A percentile compares a stretch with the other conserved stretches of the same genome.
Evolutionary conservation across 2,888 invertebrate species (phyloP).

Genomic region (Chaitophorus viminalis): DNA sequence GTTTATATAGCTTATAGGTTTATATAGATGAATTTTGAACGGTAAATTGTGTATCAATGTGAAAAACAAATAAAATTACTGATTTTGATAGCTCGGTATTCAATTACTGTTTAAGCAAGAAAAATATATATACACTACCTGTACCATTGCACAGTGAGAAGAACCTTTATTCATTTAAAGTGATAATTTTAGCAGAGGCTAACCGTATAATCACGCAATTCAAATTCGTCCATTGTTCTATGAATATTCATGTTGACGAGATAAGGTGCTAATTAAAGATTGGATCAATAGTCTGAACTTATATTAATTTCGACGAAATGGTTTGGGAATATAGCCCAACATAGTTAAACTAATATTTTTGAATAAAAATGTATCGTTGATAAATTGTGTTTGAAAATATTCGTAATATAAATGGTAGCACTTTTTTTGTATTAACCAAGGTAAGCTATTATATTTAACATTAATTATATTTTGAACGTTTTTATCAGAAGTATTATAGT

Average conservation of each 20-base stretch:
- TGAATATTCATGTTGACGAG: slow-evolving; percentile 28
- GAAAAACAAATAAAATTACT: neutral
- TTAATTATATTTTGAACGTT: too few relatives aligned
- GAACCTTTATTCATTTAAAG: slow-evolving; percentile 4
- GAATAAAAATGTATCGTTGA: too few relatives aligned
- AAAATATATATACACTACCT: neutral
- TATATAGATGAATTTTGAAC: neutral
- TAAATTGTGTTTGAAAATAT: too few relatives aligned
- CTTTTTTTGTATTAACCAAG: too few relatives aligned
- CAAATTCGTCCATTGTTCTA: neutral
- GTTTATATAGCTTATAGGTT: too few relatives aligned
- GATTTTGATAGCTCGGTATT: neutral
- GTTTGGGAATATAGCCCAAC: neutral
- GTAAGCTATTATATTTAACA: too few relatives aligned
- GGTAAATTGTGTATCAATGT: neutral
- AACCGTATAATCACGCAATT: neutral
- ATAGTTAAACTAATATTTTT: neutral
- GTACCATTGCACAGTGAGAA: neutral
- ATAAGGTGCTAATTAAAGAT: slow-evolving; percentile 25
- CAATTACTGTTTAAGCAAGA: neutral
- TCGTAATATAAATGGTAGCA: too few relatives aligned
- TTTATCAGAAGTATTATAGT: too few relatives aligned
- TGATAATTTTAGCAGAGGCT: slow-evolving; percentile 15
- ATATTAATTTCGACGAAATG: neutral
- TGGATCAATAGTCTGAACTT: slow-evolving; percentile 8